Base-by-base conservation (phyloP, 2,113 vertebrate genomes). In the Rattus rattus region DNA sequence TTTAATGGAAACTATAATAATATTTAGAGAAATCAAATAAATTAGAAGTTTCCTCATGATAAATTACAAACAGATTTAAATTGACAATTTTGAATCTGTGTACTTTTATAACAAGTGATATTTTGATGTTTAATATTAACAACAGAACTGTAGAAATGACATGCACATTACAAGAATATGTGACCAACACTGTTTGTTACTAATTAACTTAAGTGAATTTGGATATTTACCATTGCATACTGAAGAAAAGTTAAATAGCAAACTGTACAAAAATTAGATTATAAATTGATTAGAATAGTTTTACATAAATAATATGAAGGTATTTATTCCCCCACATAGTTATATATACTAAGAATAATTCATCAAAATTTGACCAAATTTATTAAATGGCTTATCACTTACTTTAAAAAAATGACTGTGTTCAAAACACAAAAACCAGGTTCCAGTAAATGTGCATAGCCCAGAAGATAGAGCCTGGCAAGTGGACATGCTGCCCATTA, bases 21-120 rank as follows among this genome's bases (percentile, higher is more conserved):
- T 87, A 95, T 94, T 93, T 95, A 96, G 94, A 94, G 22, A 16
- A 89, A 20, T 59, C 70, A 22, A 96, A 43, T 22, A 93, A 96
- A 94, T n/a, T 87, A 59, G 39, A 80, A 92, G 17, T 90, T 93
- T 96, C 39, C 80, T 93, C 16, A 22, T 72, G 70, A 88, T 76
- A 81, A 95, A 47, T 83, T 93, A 93, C 83, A 93, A 52, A 19
- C 91, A 63, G 1, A 91, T 88, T 70, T 67, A 11, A 16, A 84
- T 10, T 73, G 16, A 5, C 72, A 52, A 83, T 96, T 91, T 92
- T 86, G 88, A 93, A 94, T 95, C 36, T 96, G 20, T 90, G 91
- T 79, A 88, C 16, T 89, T 67, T 90, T 76, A 96, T 63, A 94
- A 83, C 4, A 63, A 88, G 79, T 75, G 2, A 10, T 81, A 80